Percentiles rank a stretch among this genome's conserved stretches.
Conservation (phyloP, 2,113 vertebrate genomes). For the Hirundichthys speculiger region DNA sequence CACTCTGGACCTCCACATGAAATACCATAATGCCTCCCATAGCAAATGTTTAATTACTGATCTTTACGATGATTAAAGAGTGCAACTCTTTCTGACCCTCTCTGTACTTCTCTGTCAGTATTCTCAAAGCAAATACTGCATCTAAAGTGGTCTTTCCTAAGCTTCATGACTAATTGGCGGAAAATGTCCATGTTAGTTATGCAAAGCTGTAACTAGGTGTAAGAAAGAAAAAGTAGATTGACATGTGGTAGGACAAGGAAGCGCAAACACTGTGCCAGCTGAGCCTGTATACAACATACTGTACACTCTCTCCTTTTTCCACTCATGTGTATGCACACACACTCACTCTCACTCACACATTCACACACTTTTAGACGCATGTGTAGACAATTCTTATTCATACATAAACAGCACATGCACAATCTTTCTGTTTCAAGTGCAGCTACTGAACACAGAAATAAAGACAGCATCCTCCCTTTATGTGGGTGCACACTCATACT, state of each 20-base stretch:
- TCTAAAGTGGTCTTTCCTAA: too few relatives aligned
- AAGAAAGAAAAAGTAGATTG: too few relatives aligned
- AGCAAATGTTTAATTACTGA: too few relatives aligned
- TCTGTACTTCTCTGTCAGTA: too few relatives aligned
- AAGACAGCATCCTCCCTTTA: background rate
- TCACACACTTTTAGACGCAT: background rate
- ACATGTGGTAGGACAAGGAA: slow-evolving; percentile 15
- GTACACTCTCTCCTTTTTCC: too few relatives aligned
- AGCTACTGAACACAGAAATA: slow-evolving; percentile 28
- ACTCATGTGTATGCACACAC: background rate
- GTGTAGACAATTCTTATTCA: slow-evolving; percentile 14
- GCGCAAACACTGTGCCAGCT: slow-evolving; percentile 49
- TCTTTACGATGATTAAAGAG: too few relatives aligned
- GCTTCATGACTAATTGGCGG: too few relatives aligned
- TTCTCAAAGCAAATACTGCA: too few relatives aligned
- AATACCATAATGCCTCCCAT: too few relatives aligned
- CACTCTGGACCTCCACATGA: too few relatives aligned
- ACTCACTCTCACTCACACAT: slow-evolving; percentile 4
- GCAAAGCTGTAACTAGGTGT: slow-evolving; percentile 30
- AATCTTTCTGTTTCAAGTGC: slow-evolving; percentile 25
- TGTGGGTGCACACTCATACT: slow-evolving; percentile 7
- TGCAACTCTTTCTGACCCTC: too few relatives aligned
- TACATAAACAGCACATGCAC: slow-evolving; percentile 4
- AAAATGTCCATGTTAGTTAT: slow-evolving; percentile 6
- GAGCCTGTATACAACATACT: slow-evolving; percentile 28